Conservation (phyloP, 2,888 invertebrate species). For the Cephus sareptanus region DNA sequence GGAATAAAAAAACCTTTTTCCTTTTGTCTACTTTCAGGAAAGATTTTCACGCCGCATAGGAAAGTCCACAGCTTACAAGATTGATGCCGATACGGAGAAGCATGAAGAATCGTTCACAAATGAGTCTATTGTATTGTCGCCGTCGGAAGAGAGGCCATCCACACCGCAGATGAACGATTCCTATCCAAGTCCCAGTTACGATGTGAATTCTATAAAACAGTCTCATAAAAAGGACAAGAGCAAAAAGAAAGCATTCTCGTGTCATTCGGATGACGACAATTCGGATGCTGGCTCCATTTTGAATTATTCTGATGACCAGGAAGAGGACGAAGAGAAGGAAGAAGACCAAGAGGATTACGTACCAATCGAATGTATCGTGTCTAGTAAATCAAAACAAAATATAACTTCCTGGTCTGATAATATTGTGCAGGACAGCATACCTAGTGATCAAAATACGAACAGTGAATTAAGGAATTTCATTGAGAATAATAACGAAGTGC, state of each 20-base stretch:
- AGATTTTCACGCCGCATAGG: constrained; percentile 38
- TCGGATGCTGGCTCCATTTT: constrained; percentile 44
- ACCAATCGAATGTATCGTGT: background rate
- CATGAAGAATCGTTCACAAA: constrained; percentile 11
- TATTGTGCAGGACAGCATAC: background rate
- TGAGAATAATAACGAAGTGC: background rate
- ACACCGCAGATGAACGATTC: constrained; percentile 32
- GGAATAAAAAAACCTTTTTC: background rate
- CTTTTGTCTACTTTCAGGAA: constrained; percentile 30
- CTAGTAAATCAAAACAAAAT: background rate
- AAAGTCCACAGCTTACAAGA: constrained; percentile 28
- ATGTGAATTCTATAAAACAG: constrained; percentile 33
- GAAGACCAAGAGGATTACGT: constrained; percentile 7
- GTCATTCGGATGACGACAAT: constrained; percentile 39
- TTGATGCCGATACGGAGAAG: constrained; percentile 38
- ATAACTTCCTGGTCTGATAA: background rate
- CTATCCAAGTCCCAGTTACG: constrained; percentile 35
- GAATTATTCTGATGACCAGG: constrained; percentile 26
- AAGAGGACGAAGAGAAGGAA: constrained; percentile 15
- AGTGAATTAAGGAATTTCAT: background rate
- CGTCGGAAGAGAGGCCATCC: constrained; percentile 30
- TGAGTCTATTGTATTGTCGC: constrained; percentile 13
- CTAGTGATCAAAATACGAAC: background rate
- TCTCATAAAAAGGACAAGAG: constrained; percentile 40
- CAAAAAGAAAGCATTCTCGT: constrained; percentile 23